Evolutionary conservation across 2,113 vertebrate species (phyloP).

Genomic region (Pseudopipra pipra): DNA sequence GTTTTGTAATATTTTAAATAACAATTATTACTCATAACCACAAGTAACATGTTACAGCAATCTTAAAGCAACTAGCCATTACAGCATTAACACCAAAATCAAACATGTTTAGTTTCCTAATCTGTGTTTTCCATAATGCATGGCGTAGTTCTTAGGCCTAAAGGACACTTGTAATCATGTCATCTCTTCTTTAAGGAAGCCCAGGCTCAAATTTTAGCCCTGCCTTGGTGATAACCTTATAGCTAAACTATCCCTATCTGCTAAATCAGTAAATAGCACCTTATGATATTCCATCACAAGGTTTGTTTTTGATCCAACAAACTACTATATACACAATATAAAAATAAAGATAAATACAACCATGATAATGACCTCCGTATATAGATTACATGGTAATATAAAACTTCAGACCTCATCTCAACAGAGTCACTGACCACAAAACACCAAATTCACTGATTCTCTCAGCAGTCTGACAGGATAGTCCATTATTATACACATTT

Average conservation of each 20-base stretch:
- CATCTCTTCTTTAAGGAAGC: neutral
- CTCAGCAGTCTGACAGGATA: neutral
- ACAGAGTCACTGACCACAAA: neutral
- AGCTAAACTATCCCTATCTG: neutral
- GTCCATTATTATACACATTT: neutral
- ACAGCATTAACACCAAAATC: slow-evolving; percentile 35
- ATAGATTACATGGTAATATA: neutral
- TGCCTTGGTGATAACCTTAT: neutral
- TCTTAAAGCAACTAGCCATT: slow-evolving; percentile 6
- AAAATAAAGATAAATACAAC: neutral
- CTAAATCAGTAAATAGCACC: neutral
- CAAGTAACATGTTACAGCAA: neutral
- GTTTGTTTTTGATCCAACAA: neutral
- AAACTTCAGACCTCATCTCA: neutral
- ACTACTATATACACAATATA: neutral
- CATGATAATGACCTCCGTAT: neutral
- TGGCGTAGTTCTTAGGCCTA: neutral
- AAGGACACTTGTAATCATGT: neutral
- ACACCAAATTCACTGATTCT: neutral
- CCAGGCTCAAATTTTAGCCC: neutral
- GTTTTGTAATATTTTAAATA: slow-evolving; percentile 46
- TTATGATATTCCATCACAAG: neutral
- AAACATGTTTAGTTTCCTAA: neutral
- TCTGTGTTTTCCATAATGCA: neutral
- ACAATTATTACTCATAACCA: slow-evolving; percentile 36